Conservation (phyloP, 2,797 vertebrate species). For the Acrocephalus scirpaceus region DNA sequence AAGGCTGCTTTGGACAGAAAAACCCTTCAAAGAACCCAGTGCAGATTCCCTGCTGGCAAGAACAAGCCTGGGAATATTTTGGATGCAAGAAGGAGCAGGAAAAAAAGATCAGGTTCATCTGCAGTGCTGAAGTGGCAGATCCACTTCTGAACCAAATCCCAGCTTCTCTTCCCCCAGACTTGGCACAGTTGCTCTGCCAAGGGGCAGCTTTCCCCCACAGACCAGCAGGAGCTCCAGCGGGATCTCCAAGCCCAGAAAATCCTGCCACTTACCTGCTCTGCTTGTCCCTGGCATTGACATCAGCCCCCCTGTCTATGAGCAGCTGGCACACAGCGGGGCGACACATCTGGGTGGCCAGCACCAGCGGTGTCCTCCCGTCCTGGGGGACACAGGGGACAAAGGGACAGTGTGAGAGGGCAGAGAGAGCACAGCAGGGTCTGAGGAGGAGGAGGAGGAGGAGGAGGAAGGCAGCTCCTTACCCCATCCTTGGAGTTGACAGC, state of each 20-base stretch:
- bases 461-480: constrained; percentile 78
- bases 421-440: neutral
- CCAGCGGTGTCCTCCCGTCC: constrained; percentile 93
- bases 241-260: neutral
- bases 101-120: neutral
- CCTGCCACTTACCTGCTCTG: constrained; percentile 86
- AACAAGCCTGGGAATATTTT: neutral
- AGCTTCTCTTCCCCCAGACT: neutral
- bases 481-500: constrained; percentile 89
- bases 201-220: neutral
- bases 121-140: rapidly evolving
- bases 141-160: neutral
- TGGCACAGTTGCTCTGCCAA: rapidly evolving
- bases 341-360: constrained; percentile 97
- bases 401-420: neutral
- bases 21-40: neutral
- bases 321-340: constrained; percentile 90
- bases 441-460: neutral
- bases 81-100: neutral
- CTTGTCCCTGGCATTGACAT: constrained; percentile 90
- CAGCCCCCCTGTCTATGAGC: constrained; percentile 89
- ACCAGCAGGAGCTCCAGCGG: neutral
- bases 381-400: constrained; percentile 30
- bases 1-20: neutral
- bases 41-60: neutral